Evolutionary conservation across 2,888 invertebrate genomes (phyloP), one percentile per base, ranked within the genome.

Genomic region (Lasioglossum calceatum): DNA sequence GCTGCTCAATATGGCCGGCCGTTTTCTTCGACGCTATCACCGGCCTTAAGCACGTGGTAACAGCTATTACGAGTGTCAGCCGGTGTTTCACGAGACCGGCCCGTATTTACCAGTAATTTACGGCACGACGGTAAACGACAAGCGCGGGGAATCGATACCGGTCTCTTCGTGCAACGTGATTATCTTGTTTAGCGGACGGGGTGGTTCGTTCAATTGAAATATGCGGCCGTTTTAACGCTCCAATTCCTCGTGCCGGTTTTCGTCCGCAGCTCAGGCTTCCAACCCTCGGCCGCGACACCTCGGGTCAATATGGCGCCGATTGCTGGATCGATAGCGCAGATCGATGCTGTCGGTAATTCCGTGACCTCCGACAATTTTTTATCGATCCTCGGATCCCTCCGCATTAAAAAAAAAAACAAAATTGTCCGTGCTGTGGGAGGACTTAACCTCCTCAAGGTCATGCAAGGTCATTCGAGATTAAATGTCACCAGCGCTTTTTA

Each of bases 21-120:
- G 67, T 67, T 42, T 70, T 70, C 70, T 70, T 70, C 70, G n/a
- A 36, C 32, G 32, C 23, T 70, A 72, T 39, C 58, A 27, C 23
- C 64, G 42, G 36, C 64, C 44, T 75, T 80, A 64, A 80, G 36
- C 47, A 47, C 54, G 44, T 23, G 81, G 39, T 36, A 74, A 67
- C 80, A 64, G 42, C n/a, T 27, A 74, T 54, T 70, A 70, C 75
- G 39, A 70, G 36, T 70, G 47, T 80, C 61, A 50, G 54, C 58
- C 36, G n/a, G 19, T 54, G 73, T 77, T 77, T 79, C 77, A 74
- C 47, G 39, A 27, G 70, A n/a, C 42, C 64, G 42, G 58, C 81
- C 39, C 54, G 73, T 39, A 72, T 85, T 85, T 73, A 77, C 84
- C 39, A 32, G 79, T 77, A 84, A 85, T 85, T 85, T 84, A 84